Evolutionary conservation across 2,888 invertebrate species (phyloP), one percentile per base, ranked within the genome.

Genomic region (Crossocerus cetratus): DNA sequence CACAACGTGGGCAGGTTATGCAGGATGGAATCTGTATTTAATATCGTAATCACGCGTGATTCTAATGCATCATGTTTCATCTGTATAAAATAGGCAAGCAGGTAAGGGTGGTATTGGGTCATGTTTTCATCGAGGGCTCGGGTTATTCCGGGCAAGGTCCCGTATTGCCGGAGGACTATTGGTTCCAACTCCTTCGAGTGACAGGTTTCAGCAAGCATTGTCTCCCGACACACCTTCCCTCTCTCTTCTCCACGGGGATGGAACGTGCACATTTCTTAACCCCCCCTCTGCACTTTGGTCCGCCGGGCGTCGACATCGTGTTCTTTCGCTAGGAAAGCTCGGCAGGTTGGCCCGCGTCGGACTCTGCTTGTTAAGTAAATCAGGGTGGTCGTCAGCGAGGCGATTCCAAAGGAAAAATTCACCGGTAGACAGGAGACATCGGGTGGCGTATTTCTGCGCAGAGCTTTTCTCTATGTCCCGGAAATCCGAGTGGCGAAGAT

Each of bases 121-220:
- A 85, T 84, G 80, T 86, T 86, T 86, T 86, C 87, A 85, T 85
- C 84, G 82, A 79, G 84, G 74, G 63, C 21, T 66, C 65, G 66
- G 68, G 5, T 32, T 32, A 32, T 32, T 11, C 32, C 32, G 32
- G 11, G 32, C 32, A 32, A 32, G 32, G 32, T 32, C 32, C 32
- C 32, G 32, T 32, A 32, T 32, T 32, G 5, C 32, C 32, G 11
- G 32, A 32, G 54, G 57, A 62, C 53, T 22, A 16, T 18, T 45
- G 67, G 23, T 55, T 62, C 45, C 45, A 22, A 43, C n/a, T n/a
- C 4, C 18, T 49, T 13, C 49, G 49, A 49, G 49, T 16, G 49
- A 49, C 49, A 16, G 32, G 32, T 32, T 32, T 32, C 32, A 32
- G 32, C 3, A 11, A 14, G 49, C 68, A 84, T 85, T 85, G 84